Base-by-base conservation (phyloP, 2,113 vertebrate genomes). In the Onychorhynchus coronatus region DNA sequence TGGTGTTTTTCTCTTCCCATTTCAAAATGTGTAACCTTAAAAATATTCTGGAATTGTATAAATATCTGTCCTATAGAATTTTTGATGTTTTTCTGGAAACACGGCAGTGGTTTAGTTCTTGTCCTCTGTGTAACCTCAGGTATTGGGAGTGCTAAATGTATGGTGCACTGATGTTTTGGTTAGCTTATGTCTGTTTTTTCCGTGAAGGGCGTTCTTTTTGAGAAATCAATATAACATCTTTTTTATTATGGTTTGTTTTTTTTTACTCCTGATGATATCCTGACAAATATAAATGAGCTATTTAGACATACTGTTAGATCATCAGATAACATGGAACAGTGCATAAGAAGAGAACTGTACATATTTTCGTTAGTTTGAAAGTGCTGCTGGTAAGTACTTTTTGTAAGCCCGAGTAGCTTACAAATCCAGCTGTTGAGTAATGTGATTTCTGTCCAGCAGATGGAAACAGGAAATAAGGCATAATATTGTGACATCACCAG, bases 151-250 rank as follows among this genome's bases (percentile, higher is more conserved):
- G 88, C 91, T 95, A 71, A 94, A 95, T 97, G 91, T 97, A 76
- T 73, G 96, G 88, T 96, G 83, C 89, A 46, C 82, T 95, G 92
- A 87, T 97, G 97, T 98, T 98, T 98, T 95, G 97, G 85, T 93
- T 97, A 92, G 61, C 56, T 89, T 95, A 87, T 90, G 72, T 95
- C 87, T 98, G 96, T 96, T 98, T 98, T 97, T 98, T 97, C 97
- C 97, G 97, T 90, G 14, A 96, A 98, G 96, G 97, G 98, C 98
- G 96, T 97, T 91, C 96, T 85, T 95, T 75, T 85, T 44, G 67
- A 87, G 73, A 80, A 72, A 67, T 89, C 5, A 39, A n/a, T 83
- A 71, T 79, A 84, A 42, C 75, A 44, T 50, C 46, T 31, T 78
- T 68, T 72, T 30, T 35, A 23, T 20, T 53, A 23, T 31, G 37